Evolutionary conservation across 2,113 vertebrate species (phyloP).

Genomic region (Fregata magnificens): DNA sequence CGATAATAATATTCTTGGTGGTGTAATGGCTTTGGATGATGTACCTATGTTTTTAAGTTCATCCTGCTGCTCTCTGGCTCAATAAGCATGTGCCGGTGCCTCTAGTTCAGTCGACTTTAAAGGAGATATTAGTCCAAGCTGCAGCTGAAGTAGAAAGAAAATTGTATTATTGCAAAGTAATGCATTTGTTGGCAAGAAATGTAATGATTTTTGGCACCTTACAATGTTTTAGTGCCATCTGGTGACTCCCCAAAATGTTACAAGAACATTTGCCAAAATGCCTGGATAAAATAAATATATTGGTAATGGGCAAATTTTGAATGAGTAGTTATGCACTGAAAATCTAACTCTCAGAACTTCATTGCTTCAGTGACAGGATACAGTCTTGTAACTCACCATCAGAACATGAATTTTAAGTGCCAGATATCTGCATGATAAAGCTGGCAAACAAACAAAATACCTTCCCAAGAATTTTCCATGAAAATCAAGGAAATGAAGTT

Average conservation of each 20-base stretch:
- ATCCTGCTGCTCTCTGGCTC: not conserved
- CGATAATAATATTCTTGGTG: not conserved
- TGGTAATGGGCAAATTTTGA: not conserved
- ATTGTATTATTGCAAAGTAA: not conserved
- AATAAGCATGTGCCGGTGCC: not conserved
- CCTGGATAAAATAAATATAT: not conserved
- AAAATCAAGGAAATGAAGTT: not conserved
- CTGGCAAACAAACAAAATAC: not conserved
- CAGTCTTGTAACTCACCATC: not conserved
- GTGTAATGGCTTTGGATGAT: not conserved
- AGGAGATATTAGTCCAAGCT: not conserved
- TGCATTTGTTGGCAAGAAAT: constrained; percentile 52
- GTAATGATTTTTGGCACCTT: constrained; percentile 45
- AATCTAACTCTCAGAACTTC: not conserved
- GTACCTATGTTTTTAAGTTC: not conserved
- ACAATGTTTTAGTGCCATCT: constrained; percentile 70
- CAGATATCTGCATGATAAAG: not conserved
- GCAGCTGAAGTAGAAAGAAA: not conserved
- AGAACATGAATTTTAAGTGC: not conserved
- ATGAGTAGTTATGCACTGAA: not conserved
- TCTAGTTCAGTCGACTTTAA: not conserved
- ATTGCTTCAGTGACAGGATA: not conserved
- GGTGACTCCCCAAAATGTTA: constrained; percentile 65
- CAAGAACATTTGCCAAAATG: constrained; percentile 35
- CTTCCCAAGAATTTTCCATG: not conserved